phyloP scores from a whole-genome alignment of 1,140 invertebrate genomes.

The Neodiprion virginianus region DNA sequence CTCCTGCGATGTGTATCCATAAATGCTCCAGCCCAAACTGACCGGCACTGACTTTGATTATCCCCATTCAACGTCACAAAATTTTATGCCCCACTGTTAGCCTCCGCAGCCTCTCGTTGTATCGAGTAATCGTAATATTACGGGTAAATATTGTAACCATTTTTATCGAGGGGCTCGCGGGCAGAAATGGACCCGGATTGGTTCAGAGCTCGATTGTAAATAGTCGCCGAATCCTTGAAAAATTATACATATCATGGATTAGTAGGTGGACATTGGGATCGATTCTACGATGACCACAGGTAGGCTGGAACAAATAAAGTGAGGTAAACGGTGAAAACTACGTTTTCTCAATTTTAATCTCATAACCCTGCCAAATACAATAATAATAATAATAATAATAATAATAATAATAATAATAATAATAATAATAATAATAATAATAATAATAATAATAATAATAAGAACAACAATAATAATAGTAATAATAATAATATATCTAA shows the following conservation, averaged over 20 bases:
- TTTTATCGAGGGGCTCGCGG: too few relatives aligned
- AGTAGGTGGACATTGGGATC: background rate
- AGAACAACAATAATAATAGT: conserved; percentile 31
- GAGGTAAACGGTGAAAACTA: conserved; percentile 24
- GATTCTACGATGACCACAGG: background rate
- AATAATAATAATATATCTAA: conserved; percentile 44
- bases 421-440: too few relatives aligned
- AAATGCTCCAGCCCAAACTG: background rate
- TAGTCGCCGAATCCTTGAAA: too few relatives aligned
- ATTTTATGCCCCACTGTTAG: too few relatives aligned
- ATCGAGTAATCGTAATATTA: too few relatives aligned
- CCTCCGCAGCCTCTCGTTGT: too few relatives aligned
- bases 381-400: conserved; percentile 50
- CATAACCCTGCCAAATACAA: conserved; percentile 64
- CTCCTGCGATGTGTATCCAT: background rate
- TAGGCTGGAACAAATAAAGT: background rate
- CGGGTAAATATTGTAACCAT: too few relatives aligned
- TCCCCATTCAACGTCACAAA: background rate
- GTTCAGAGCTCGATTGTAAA: too few relatives aligned
- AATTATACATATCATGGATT: too few relatives aligned
- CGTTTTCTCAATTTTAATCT: conserved; percentile 57
- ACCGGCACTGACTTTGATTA: background rate
- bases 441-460: conserved; percentile 26
- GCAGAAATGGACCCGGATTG: too few relatives aligned
- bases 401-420: too few relatives aligned